Evolutionary conservation across 2,797 vertebrate genomes (phyloP).

Genomic region (Coracias cyanogaster): DNA sequence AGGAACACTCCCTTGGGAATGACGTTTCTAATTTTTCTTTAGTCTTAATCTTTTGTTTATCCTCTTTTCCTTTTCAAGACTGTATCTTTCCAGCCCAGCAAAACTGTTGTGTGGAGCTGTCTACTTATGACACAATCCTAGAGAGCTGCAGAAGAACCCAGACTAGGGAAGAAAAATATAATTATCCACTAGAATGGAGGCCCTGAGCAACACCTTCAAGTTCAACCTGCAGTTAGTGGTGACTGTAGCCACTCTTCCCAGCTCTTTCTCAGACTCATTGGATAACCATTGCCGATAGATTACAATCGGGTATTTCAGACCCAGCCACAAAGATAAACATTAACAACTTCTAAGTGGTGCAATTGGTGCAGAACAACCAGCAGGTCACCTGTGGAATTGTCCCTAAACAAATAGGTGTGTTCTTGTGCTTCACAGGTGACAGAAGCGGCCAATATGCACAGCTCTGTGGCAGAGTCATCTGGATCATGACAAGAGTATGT

Average conservation of each 20-base stretch:
- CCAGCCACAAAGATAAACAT: not conserved
- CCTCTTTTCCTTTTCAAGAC: conserved; percentile 13
- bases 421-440: not conserved
- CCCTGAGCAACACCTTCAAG: not conserved
- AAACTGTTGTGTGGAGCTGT: not conserved
- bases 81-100: not conserved
- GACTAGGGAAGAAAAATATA: not conserved
- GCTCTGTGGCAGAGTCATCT: not conserved
- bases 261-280: not conserved
- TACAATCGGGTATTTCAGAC: not conserved
- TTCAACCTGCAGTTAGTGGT: not conserved
- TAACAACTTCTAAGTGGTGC: not conserved
- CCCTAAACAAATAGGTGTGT: not conserved
- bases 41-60: conserved; percentile 48
- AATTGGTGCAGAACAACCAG: not conserved
- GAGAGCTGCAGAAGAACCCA: not conserved
- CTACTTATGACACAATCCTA: not conserved
- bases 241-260: not conserved
- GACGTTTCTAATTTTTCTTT: conserved; percentile 54
- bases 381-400: not conserved
- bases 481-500: not conserved
- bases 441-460: not conserved
- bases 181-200: not conserved
- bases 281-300: not conserved
- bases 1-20: conserved; percentile 58